Conservation (phyloP, 1,140 invertebrate genomes). For the Spodoptera litura region DNA sequence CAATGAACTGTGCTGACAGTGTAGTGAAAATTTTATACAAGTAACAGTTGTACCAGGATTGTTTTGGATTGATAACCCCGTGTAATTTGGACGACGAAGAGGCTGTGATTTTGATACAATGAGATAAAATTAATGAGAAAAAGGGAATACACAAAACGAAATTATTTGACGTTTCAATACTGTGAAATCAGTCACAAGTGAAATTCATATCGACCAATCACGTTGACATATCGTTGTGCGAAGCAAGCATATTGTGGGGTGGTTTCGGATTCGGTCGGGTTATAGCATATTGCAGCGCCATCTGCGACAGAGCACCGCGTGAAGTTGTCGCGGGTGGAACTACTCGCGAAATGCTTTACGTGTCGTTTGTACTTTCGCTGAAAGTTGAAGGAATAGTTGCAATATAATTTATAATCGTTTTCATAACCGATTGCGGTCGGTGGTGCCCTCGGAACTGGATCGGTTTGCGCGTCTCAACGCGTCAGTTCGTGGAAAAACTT, state of each 20-base stretch:
- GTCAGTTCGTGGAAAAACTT: constrained; percentile 47
- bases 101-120: constrained; percentile 76
- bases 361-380: constrained; percentile 79
- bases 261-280: constrained; percentile 73
- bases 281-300: constrained; percentile 70
- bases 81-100: constrained; percentile 61
- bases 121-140: constrained; percentile 57
- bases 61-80: constrained; percentile 58
- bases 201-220: constrained; percentile 54
- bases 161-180: constrained; percentile 75
- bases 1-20: constrained; percentile 69
- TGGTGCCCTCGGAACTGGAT: constrained; percentile 3
- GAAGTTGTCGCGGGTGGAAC: constrained; percentile 69
- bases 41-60: constrained; percentile 61
- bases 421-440: constrained; percentile 26
- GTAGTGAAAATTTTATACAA: constrained; percentile 70
- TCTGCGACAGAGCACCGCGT: constrained; percentile 63
- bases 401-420: constrained; percentile 51
- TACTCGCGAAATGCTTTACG: constrained; percentile 79
- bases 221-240: constrained; percentile 58
- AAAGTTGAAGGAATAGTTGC: constrained; percentile 67
- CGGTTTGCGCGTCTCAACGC: constrained; percentile 5
- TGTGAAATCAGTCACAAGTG: constrained; percentile 73
- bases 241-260: constrained; percentile 47
- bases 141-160: constrained; percentile 58